phyloP scores from a whole-genome alignment of 2,888 invertebrate genomes.

The Ormyrus rosae region DNA sequence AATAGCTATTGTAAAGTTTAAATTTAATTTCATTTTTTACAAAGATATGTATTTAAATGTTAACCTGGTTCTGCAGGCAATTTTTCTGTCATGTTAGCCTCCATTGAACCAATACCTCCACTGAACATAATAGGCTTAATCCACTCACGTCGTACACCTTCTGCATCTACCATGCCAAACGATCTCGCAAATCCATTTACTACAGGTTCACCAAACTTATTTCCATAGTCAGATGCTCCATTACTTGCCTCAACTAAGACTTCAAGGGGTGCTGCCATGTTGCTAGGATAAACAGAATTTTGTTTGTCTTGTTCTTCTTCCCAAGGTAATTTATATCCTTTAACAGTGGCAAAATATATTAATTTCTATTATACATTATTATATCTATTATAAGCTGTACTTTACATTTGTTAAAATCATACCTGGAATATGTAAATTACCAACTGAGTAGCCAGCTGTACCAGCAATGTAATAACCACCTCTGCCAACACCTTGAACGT shows the following conservation, averaged over 20 bases:
- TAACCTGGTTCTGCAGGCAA: slow-evolving; percentile 84
- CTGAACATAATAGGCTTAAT: slow-evolving; percentile 99
- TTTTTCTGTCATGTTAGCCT: slow-evolving; percentile 88
- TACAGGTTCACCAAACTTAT: slow-evolving; percentile 98
- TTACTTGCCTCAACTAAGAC: slow-evolving; percentile 97
- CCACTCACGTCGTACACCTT: slow-evolving; percentile 89
- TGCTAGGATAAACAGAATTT: slow-evolving; percentile 83
- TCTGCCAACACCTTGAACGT: slow-evolving; percentile 95
- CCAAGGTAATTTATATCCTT: slow-evolving; percentile 91
- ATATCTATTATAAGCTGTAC: neutral
- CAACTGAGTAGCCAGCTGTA: slow-evolving; percentile 97
- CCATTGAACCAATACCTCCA: slow-evolving; percentile 95
- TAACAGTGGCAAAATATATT: neutral
- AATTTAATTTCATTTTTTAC: neutral
- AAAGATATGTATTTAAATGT: neutral
- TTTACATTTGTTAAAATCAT: neutral
- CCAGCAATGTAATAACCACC: slow-evolving; percentile 96
- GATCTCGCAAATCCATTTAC: slow-evolving; percentile 94
- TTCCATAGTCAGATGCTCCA: slow-evolving; percentile 99
- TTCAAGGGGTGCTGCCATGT: slow-evolving; percentile 93
- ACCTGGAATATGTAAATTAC: slow-evolving; percentile 94
- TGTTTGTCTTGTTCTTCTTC: slow-evolving; percentile 79
- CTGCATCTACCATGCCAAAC: slow-evolving; percentile 86
- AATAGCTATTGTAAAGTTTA: slow-evolving; percentile 12
- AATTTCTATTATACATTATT: neutral